Evolutionary conservation across 2,113 vertebrate species (phyloP).

Genomic region (Gopherus evgoodei): DNA sequence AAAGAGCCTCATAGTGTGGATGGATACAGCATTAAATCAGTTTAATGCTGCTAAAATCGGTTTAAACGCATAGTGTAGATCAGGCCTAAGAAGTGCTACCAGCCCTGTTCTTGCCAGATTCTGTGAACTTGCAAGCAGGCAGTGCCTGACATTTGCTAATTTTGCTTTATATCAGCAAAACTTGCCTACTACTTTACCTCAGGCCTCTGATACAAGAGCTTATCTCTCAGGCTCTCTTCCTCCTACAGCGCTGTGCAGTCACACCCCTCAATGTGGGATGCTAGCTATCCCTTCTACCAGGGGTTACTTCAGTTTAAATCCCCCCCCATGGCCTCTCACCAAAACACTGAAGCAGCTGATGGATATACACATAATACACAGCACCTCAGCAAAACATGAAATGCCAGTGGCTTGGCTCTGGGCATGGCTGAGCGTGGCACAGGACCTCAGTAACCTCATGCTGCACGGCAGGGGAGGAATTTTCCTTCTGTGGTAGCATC

Average conservation of each 20-base stretch:
- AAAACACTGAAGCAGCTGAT: slow-evolving; percentile 15
- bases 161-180: too few species aligned
- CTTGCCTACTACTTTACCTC: too few species aligned
- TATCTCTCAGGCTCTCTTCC: too few species aligned
- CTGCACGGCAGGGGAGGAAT: neutral
- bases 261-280: neutral
- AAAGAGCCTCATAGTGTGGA: too few species aligned
- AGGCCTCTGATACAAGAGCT: too few species aligned
- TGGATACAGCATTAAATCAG: too few species aligned
- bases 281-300: neutral
- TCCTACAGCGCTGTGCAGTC: neutral
- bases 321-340: slow-evolving; percentile 20
- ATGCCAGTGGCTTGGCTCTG: neutral
- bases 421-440: neutral
- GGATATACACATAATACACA: neutral
- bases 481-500: neutral
- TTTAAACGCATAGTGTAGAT: too few species aligned
- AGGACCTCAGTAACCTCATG: slow-evolving; percentile 1
- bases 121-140: too few species aligned
- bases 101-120: too few species aligned
- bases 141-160: too few species aligned
- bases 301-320: slow-evolving; percentile 64
- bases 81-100: too few species aligned
- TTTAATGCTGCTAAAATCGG: too few species aligned
- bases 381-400: slow-evolving; percentile 46